Percentiles rank a stretch among this genome's conserved stretches.
phyloP scores from a whole-genome alignment of 2,113 vertebrate genomes.

The Illadopsis cleaveri region DNA sequence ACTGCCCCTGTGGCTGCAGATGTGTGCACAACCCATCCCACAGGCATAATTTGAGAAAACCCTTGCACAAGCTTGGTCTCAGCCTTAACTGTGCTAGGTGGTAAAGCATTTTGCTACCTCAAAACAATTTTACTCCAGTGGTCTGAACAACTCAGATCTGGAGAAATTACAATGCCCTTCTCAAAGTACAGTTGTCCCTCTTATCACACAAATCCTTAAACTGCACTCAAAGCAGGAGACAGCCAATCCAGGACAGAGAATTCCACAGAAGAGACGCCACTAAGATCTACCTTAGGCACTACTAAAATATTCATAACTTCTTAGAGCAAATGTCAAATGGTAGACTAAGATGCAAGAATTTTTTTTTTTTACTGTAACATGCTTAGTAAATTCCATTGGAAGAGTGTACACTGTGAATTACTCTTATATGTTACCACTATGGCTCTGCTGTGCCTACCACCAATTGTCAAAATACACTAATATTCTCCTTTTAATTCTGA shows the following conservation, averaged over 20 bases:
- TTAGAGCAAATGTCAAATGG: background rate
- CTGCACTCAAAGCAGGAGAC: background rate
- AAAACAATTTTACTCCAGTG: background rate
- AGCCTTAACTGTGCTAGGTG: background rate
- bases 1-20: background rate
- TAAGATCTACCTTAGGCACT: background rate
- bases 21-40: background rate
- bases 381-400: background rate
- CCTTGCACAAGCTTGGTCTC: background rate
- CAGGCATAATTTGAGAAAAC: background rate
- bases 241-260: background rate
- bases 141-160: background rate
- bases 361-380: background rate
- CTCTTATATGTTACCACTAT: background rate
- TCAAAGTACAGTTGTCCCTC: background rate
- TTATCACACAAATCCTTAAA: background rate
- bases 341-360: background rate
- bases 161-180: background rate
- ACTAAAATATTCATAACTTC: background rate
- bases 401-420: background rate
- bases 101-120: background rate
- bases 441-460: background rate
- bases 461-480: background rate
- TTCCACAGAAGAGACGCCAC: background rate
- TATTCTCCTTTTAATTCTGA: background rate